Evolutionary conservation across 1,140 invertebrate genomes (phyloP).

Genomic region (Bacillus rossius): DNA sequence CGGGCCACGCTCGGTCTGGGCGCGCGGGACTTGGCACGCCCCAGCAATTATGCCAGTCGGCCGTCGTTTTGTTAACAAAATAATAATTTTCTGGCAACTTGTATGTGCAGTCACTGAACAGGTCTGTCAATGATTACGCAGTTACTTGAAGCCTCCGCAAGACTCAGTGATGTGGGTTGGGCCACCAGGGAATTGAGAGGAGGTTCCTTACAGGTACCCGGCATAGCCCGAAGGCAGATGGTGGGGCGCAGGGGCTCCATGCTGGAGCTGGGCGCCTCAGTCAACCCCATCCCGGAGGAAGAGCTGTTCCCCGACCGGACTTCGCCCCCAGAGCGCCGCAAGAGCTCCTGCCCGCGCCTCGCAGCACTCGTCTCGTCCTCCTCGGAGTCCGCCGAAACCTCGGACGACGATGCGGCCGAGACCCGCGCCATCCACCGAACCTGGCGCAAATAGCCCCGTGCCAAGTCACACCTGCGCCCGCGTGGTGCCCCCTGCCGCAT

Average conservation of each 20-base stretch:
- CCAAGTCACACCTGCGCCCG: slow-evolving; percentile 32
- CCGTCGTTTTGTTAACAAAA: too few species aligned
- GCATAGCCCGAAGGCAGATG: slow-evolving; percentile 5
- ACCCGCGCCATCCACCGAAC: slow-evolving; percentile 31
- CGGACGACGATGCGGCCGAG: slow-evolving; percentile 32
- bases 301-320: slow-evolving; percentile 32
- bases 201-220: not conserved
- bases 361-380: slow-evolving; percentile 41
- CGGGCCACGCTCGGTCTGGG: too few species aligned
- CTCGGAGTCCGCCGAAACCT: slow-evolving; percentile 36
- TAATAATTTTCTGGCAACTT: too few species aligned
- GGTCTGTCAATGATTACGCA: too few species aligned
- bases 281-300: slow-evolving; percentile 37
- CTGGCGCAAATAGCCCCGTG: slow-evolving; percentile 19
- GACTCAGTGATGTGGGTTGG: too few species aligned
- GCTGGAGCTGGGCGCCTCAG: slow-evolving; percentile 39
- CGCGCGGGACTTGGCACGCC: too few species aligned
- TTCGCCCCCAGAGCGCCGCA: slow-evolving; percentile 26
- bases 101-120: too few species aligned
- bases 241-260: slow-evolving; percentile 40
- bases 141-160: too few species aligned
- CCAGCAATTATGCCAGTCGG: too few species aligned
- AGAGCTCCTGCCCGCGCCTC: slow-evolving; percentile 24
- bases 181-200: too few species aligned
- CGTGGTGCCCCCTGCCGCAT: slow-evolving; percentile 28